Conservation (phyloP, 1,140 invertebrate species). For the Drosophila nigromelanica region DNA sequence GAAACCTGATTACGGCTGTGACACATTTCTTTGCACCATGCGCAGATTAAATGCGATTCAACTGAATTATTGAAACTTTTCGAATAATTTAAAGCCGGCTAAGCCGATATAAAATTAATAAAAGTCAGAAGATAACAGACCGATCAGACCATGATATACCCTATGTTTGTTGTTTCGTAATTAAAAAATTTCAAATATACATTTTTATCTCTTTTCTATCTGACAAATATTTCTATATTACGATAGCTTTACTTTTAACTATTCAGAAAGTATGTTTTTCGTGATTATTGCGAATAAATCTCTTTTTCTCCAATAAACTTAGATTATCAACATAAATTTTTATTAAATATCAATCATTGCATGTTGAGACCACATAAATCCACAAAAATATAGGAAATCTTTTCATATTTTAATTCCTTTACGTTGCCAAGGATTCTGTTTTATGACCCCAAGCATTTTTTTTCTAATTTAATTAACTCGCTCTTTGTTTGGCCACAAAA, state of each 20-base stretch:
- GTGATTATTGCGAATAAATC: too few species aligned
- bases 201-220: too few species aligned
- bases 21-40: slow-evolving; percentile 34
- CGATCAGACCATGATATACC: too few species aligned
- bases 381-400: not conserved
- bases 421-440: not conserved
- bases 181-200: too few species aligned
- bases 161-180: too few species aligned
- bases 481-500: not conserved
- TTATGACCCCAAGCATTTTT: not conserved
- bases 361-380: not conserved
- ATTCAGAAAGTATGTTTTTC: too few species aligned
- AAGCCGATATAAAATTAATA: not conserved
- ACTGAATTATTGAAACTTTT: slow-evolving; percentile 61
- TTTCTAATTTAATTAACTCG: not conserved
- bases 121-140: too few species aligned
- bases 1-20: slow-evolving; percentile 15
- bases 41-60: slow-evolving; percentile 49
- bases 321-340: not conserved
- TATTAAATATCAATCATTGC: not conserved
- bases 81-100: not conserved
- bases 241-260: too few species aligned
- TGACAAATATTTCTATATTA: too few species aligned
- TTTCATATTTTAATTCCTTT: not conserved
- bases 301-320: not conserved